These are phyloP conservation scores for Solea solea DNA, from an alignment of 2,113 vertebrate species.

Conservation along the genomic window DNA sequence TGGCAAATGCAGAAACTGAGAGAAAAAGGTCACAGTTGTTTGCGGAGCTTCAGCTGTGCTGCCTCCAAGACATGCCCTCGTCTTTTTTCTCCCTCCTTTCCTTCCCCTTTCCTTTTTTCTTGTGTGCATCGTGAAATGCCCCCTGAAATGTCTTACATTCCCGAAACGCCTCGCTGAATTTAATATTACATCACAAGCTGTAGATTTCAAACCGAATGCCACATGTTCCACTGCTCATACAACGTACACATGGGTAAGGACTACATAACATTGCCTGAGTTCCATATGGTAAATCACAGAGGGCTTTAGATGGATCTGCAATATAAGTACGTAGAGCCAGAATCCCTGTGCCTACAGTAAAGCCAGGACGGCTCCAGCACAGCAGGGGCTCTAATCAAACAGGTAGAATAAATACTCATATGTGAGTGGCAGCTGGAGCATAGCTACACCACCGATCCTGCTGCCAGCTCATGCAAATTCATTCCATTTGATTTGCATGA, in stretches of 20 bases:
- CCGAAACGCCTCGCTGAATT: slow-evolving; percentile 46
- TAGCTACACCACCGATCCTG: slow-evolving; percentile 41
- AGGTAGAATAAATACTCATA: slow-evolving; percentile 50
- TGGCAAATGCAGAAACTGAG: slow-evolving; percentile 53
- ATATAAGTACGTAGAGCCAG: slow-evolving; percentile 7
- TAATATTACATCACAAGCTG: slow-evolving; percentile 63
- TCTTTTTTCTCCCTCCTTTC: slow-evolving; percentile 10
- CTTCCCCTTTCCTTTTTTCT: neutral
- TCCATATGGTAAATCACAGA: neutral
- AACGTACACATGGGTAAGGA: slow-evolving; percentile 1
- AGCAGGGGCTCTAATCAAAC: slow-evolving; percentile 44
- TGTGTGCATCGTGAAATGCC: slow-evolving; percentile 3
- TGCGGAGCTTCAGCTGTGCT: slow-evolving; percentile 52
- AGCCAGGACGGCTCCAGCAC: neutral
- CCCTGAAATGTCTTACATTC: slow-evolving; percentile 42
- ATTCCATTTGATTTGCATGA: slow-evolving; percentile 21
- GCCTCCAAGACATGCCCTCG: slow-evolving; percentile 36
- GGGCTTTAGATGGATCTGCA: neutral
- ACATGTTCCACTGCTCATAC: slow-evolving; percentile 17
- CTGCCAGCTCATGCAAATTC: slow-evolving; percentile 67
- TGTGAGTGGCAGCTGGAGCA: slow-evolving; percentile 51
- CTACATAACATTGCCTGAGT: neutral
- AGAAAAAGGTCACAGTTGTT: slow-evolving; percentile 66
- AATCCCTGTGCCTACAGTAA: slow-evolving; percentile 15
- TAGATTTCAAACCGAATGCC: slow-evolving; percentile 58